phyloP scores from a whole-genome alignment of 23 tunicate genomes.

The Oikopleura dioica region DNA sequence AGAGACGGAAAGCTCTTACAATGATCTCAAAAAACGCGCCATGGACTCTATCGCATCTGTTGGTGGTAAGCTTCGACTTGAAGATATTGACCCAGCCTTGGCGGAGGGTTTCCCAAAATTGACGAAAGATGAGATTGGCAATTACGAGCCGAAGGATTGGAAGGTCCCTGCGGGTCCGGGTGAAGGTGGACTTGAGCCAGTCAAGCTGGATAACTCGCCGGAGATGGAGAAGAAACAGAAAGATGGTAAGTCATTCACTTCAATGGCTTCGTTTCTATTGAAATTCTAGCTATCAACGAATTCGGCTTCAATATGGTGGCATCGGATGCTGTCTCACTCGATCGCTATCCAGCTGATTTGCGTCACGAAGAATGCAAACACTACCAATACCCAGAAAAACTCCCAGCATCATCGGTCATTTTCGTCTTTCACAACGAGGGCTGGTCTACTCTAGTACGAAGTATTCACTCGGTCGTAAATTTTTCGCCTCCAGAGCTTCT shows the following conservation, averaged over 20 bases:
- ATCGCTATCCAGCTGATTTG: slow-evolving; percentile 81
- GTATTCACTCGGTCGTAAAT: slow-evolving; percentile 70
- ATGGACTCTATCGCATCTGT: neutral
- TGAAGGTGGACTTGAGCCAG: neutral
- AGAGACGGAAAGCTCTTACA: neutral
- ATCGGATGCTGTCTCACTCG: slow-evolving; percentile 60
- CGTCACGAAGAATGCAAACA: slow-evolving; percentile 33
- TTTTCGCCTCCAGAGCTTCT: slow-evolving; percentile 41
- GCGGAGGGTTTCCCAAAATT: neutral
- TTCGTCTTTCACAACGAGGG: slow-evolving; percentile 95
- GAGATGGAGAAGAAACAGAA: neutral
- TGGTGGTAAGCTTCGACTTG: neutral
- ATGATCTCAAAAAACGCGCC: neutral
- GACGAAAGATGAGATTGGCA: neutral
- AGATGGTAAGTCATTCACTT: too few species aligned
- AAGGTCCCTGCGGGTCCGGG: neutral
- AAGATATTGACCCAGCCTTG: neutral
- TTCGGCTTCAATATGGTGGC: slow-evolving; percentile 86
- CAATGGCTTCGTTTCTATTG: too few species aligned
- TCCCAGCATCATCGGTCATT: slow-evolving; percentile 20
- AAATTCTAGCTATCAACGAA: slow-evolving; percentile 40
- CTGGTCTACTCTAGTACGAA: slow-evolving; percentile 70
- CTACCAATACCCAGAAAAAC: neutral
- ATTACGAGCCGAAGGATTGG: neutral
- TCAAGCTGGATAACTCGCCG: neutral